Base-by-base conservation (phyloP, 2,888 invertebrate species). In the Notocelia uddmanniana region DNA sequence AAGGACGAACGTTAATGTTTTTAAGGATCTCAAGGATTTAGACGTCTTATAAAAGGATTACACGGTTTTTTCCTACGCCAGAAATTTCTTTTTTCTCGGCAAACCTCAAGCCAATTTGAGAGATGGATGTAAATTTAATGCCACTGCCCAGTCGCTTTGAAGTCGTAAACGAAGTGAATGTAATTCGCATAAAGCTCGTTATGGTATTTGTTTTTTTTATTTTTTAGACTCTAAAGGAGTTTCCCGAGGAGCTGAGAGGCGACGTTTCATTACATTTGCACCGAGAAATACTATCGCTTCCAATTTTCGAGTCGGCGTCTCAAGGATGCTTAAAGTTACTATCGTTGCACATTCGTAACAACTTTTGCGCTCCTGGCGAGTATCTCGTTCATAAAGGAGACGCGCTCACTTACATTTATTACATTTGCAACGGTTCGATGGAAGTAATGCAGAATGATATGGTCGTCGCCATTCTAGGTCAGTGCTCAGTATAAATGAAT, bases 381-480 rank as follows among this genome's bases (percentile, higher is more conserved):
- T 98, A 97, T 87, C 95, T 99, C 59, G 97, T 98, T 55, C 98
- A 98, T 91, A 97, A 97, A 92, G 98, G 98, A 52, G 99, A 99
- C 83, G 98, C 98, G 8, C 95, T 99, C 34, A 97, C 97, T 74
- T 98, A 98, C 86, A 97, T 99, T 81, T 98, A 98, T 91, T 98
- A 98, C 89, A 96, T 99, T 77, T 98, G 98, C 93, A 98, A 98
- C 85, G 99, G 99, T 8, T 98, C 98, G 34, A 98, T 99, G 98
- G 99, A 99, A 92, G 98, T 99, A 57, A 97, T 99, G 82, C 98
- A 98, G 88, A 97, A 98, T 83, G 97, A 97, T 76, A 98, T 98
- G 98, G 99, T 99, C 67, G 98, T 99, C 21, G 99, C 99, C 73
- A 99, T 99, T 82, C 94, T 99, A 78, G 99, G 99, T 98, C 92